These are phyloP conservation scores for Varroa destructor DNA, from an alignment of 1,140 invertebrate genomes.

Conservation along the genomic window DNA sequence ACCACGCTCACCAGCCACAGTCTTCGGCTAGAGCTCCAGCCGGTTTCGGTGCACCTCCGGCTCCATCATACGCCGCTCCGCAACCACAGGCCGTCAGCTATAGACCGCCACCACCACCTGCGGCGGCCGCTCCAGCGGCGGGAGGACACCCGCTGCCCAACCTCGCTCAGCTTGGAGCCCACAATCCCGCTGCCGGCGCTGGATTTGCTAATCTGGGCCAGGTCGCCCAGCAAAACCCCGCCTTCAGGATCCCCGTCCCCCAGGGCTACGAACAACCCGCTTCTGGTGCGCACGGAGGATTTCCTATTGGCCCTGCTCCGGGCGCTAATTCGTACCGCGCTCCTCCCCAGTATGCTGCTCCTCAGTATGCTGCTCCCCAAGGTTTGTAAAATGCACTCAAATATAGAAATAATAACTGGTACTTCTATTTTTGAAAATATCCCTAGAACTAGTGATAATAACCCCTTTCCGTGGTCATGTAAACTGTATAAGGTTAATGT, in stretches of 20 bases:
- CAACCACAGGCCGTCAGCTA: neutral
- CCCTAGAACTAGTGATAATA: neutral
- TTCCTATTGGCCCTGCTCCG: neutral
- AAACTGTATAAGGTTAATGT: neutral
- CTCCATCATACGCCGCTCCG: too few species aligned
- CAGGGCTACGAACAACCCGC: slow-evolving; percentile 17
- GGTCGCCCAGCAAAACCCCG: slow-evolving; percentile 16
- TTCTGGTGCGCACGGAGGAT: neutral
- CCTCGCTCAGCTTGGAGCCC: neutral
- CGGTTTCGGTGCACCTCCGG: slow-evolving; percentile 2
- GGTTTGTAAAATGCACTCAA: too few species aligned
- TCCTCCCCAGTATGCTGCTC: neutral
- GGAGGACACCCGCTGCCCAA: neutral
- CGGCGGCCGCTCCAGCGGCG: neutral
- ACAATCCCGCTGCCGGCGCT: neutral
- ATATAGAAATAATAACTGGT: neutral
- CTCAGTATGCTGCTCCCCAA: neutral
- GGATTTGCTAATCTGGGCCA: slow-evolving; percentile 1
- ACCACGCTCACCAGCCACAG: neutral
- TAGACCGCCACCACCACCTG: neutral
- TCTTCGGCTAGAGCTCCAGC: neutral
- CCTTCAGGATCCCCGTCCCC: slow-evolving; percentile 15
- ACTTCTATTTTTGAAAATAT: slow-evolving; percentile 4
- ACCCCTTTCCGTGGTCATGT: neutral
- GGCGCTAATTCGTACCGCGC: neutral